Conservation (phyloP, 2,113 vertebrate genomes). For the Phycodurus eques region DNA sequence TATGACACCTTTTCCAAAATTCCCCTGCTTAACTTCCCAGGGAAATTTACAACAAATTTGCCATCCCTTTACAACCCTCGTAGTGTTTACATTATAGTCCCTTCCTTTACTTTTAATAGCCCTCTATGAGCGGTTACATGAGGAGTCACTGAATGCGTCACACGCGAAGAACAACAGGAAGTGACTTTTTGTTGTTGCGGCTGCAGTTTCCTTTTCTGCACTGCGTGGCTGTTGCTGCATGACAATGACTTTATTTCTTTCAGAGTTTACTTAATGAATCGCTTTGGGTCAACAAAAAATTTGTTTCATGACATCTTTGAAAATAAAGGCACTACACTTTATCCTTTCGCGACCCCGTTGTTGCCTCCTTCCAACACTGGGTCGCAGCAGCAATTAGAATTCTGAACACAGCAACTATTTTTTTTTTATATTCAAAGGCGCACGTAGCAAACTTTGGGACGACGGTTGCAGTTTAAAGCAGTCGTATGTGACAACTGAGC, state of each 20-base stretch:
- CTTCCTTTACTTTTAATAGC: not conserved
- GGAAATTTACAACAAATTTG: constrained; percentile 6
- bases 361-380: constrained; percentile 3
- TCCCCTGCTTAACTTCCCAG: not conserved
- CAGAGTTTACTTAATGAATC: not conserved
- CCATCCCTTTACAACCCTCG: not conserved
- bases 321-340: not conserved
- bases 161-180: constrained; percentile 5
- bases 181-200: not conserved
- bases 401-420: not conserved
- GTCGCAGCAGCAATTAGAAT: constrained; percentile 11
- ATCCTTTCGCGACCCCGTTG: not conserved
- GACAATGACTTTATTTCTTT: not conserved
- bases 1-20: not conserved
- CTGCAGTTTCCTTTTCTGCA: constrained; percentile 21
- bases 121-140: not conserved
- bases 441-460: constrained; percentile 25
- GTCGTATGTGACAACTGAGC: not conserved
- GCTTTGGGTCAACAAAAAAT: not conserved
- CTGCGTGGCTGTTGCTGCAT: not conserved
- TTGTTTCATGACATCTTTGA: not conserved
- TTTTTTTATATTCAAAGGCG: constrained; percentile 20
- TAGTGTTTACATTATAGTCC: not conserved
- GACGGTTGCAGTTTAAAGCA: not conserved
- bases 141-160: constrained; percentile 2